Evolutionary conservation across 2,888 invertebrate species (phyloP).

Genomic region (Ctenicera cuprea): DNA sequence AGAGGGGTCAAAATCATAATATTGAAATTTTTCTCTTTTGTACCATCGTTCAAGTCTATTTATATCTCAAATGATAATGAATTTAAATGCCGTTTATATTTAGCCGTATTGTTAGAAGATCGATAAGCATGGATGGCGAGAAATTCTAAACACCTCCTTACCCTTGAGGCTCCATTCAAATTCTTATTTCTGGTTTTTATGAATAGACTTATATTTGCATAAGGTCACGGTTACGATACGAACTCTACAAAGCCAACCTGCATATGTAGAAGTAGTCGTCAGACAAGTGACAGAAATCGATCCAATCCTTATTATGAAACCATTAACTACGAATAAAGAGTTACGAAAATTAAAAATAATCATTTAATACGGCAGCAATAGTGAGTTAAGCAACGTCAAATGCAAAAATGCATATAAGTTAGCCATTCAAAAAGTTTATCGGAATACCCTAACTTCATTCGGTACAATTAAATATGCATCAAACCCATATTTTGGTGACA

Average conservation of each 20-base stretch:
- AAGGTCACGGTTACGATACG: slow-evolving; percentile 54
- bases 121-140: slow-evolving; percentile 36
- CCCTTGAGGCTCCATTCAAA: slow-evolving; percentile 49
- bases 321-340: too few species aligned
- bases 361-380: too few species aligned
- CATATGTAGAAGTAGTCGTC: slow-evolving; percentile 17
- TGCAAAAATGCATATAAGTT: too few species aligned
- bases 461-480: too few species aligned
- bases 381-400: too few species aligned
- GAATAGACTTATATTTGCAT: slow-evolving; percentile 53
- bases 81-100: slow-evolving; percentile 40
- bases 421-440: too few species aligned
- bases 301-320: too few species aligned
- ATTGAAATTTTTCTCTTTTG: neutral
- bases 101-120: slow-evolving; percentile 40
- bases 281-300: slow-evolving; percentile 28
- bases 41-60: slow-evolving; percentile 10
- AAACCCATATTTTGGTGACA: too few species aligned
- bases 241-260: slow-evolving; percentile 41
- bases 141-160: slow-evolving; percentile 20
- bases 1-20: slow-evolving; percentile 5
- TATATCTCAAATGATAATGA: slow-evolving; percentile 13
- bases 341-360: too few species aligned
- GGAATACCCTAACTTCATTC: too few species aligned
- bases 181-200: slow-evolving; percentile 53